Conservation (phyloP, 1,140 invertebrate species). For the Periplaneta americana region DNA sequence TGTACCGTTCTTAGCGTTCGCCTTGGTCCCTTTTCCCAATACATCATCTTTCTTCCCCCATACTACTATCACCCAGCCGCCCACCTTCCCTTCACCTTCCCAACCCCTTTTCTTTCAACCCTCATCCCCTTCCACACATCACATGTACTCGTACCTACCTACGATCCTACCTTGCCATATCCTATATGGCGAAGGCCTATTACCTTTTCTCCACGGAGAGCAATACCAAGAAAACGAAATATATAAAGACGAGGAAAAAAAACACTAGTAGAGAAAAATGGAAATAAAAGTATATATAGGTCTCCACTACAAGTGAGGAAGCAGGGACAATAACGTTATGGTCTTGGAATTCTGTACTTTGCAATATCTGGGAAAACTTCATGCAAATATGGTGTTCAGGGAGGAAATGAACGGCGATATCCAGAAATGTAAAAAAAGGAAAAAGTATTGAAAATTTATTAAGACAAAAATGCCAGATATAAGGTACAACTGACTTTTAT, state of each 20-base stretch:
- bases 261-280: neutral
- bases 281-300: neutral
- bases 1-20: conserved; percentile 23
- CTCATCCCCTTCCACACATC: neutral
- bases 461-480: no score
- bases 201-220: neutral
- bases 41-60: conserved; percentile 29
- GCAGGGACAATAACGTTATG: neutral
- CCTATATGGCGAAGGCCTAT: neutral
- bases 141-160: neutral
- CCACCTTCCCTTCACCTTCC: neutral
- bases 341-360: neutral
- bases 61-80: neutral
- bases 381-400: neutral
- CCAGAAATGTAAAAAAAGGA: no score
- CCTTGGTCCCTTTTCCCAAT: conserved; percentile 27
- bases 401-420: neutral
- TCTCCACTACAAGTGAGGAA: neutral
- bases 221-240: neutral
- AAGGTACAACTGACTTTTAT: no score
- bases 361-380: neutral
- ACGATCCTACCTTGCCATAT: neutral
- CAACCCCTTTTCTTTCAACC: no score
- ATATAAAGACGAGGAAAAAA: neutral
- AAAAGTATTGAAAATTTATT: no score